Evolutionary conservation across 2,888 invertebrate species (phyloP).

Genomic region (Chymomyza amoena): DNA sequence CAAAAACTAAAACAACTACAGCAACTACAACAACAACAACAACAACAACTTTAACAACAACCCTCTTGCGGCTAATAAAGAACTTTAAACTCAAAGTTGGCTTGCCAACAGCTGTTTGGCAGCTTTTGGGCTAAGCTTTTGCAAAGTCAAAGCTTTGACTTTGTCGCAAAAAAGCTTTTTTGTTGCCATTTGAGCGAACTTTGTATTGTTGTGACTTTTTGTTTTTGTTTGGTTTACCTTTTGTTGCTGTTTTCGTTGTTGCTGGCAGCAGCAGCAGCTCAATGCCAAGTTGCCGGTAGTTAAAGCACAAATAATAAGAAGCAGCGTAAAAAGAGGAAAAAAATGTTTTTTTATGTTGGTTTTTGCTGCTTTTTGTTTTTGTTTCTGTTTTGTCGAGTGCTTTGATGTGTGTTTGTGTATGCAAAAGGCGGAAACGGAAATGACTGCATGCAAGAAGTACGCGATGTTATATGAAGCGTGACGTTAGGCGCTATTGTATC

Average conservation of each 20-base stretch:
- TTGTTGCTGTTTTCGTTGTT: background rate
- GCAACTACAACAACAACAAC: conserved; percentile 8
- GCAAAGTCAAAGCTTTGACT: conserved; percentile 32
- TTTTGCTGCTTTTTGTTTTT: conserved; percentile 8
- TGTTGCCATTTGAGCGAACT: conserved; percentile 23
- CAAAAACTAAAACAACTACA: conserved; percentile 20
- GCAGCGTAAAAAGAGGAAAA: background rate
- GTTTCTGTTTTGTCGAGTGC: conserved; percentile 9
- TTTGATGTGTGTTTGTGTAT: conserved; percentile 10
- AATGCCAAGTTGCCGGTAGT: conserved; percentile 52
- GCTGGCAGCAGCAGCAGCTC: conserved; percentile 34
- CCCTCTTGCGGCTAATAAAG: background rate
- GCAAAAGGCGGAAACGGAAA: conserved; percentile 63
- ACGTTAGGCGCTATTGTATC: conserved; percentile 10
- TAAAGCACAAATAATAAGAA: conserved; percentile 8
- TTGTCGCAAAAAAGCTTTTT: conserved; percentile 12
- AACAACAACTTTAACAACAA: conserved; percentile 16
- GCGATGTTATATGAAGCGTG: conserved; percentile 33
- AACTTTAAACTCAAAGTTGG: background rate
- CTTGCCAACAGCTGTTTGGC: conserved; percentile 10
- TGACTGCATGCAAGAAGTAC: conserved; percentile 36
- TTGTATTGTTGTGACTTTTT: background rate
- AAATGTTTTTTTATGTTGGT: background rate
- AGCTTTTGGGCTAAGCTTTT: conserved; percentile 39
- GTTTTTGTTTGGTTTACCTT: background rate